Base-by-base conservation (phyloP, 2,113 vertebrate species). In the Echinops telfairi region DNA sequence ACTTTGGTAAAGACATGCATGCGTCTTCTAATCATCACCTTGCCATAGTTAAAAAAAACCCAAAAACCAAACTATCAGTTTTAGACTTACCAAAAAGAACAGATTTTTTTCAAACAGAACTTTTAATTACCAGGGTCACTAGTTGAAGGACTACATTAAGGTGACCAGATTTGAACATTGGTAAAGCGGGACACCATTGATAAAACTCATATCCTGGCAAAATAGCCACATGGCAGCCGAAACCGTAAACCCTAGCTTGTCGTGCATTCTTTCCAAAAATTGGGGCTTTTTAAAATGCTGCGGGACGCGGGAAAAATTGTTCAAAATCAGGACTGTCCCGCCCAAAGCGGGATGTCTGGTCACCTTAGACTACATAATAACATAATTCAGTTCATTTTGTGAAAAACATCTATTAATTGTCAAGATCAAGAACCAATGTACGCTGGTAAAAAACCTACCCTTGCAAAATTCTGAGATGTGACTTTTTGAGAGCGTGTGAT, bases 1-100 rank as follows among this genome's bases (percentile, higher is more conserved):
- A 47, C 73, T 84, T 86, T 90, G 76, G 15, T 84, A 83, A 93
- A 93, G n/a, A 95, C 25, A 86, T 12, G 6, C 93, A 31, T 89
- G 47, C n/a, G 47, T 89, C 62, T 57, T 57, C 7, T 2, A 91
- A 79, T 91, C 94, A 95, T 73, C 94, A 96, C 96, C 93, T 27
- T 75, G 66, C 15, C 78, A 75, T 20, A 14, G 84, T 53, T 53
- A 12, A 12, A 53, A 53, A 53, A 6, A 53, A 53, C 2, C 47
- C 5, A 53, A 40, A 53, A 53, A 12, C 47, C 9, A 53, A 53
- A 53, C 47, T 53, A 53, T 53, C 47, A 53, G 47, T 53, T 53
- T 53, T 53, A 53, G 47, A 53, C 47, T 53, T 53, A 53, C 47
- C 5, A 53, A 53, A 53, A 53, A 53, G 12, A 53, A 53, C 6